A percentile compares a stretch with the other conserved stretches of the same genome.
Evolutionary conservation across 2,113 vertebrate species (phyloP).

Genomic region (Callocephalon fimbriatum): DNA sequence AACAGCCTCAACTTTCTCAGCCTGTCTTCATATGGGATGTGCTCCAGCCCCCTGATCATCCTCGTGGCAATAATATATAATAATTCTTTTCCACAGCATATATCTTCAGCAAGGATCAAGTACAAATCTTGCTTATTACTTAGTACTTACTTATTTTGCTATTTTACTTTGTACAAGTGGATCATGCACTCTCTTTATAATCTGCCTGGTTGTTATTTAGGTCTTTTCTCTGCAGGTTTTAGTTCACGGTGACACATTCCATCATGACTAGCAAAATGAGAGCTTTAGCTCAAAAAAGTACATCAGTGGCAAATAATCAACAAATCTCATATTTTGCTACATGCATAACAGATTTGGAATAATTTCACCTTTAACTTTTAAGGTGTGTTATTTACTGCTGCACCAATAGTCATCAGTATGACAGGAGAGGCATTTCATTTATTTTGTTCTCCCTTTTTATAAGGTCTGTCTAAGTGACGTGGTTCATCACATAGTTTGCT

Average conservation of each 20-base stretch:
- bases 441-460: background rate
- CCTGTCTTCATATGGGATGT: too few relatives aligned
- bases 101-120: background rate
- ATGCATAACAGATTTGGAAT: background rate
- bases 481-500: background rate
- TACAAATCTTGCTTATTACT: background rate
- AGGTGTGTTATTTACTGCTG: background rate
- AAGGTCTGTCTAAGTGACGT: background rate
- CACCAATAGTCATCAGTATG: accelerated
- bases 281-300: background rate
- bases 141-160: background rate
- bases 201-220: background rate
- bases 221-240: background rate
- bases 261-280: background rate
- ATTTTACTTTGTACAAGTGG: background rate
- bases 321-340: background rate
- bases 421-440: background rate
- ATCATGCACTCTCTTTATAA: background rate
- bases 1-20: too few relatives aligned
- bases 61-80: too few relatives aligned
- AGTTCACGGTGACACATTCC: background rate
- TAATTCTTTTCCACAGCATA: background rate
- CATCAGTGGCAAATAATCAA: background rate
- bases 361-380: background rate
- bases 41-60: too few relatives aligned